A percentile compares a stretch with the other conserved stretches of the same genome.
These are phyloP conservation scores for Conus ventricosus DNA, from an alignment of 1,140 invertebrate genomes.

Conservation along the genomic window DNA sequence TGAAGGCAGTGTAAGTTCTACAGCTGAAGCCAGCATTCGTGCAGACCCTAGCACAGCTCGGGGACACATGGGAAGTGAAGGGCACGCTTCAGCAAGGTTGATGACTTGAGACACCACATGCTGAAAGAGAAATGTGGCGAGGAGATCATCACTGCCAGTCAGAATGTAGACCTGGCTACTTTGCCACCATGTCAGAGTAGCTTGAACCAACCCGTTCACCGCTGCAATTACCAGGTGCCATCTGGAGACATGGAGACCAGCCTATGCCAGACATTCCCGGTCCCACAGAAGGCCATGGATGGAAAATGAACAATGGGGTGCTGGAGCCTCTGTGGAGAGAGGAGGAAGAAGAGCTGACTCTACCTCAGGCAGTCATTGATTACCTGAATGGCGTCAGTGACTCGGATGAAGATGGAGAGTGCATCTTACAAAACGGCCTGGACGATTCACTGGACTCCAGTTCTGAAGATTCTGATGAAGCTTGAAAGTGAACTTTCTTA, in stretches of 20 bases:
- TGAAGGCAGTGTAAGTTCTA: too few relatives aligned
- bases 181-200: neutral
- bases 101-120: constrained; percentile 17
- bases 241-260: neutral
- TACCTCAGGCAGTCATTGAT: neutral
- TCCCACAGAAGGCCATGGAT: neutral
- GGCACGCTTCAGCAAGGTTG: too few relatives aligned
- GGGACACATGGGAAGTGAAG: neutral
- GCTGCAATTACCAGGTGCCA: neutral
- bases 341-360: neutral
- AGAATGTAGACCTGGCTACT: neutral
- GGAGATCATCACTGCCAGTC: neutral
- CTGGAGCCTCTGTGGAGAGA: neutral
- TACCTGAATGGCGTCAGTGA: too few relatives aligned
- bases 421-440: too few relatives aligned
- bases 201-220: neutral
- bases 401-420: too few relatives aligned
- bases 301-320: neutral
- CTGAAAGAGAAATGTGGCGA: neutral
- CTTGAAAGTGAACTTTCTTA: too few relatives aligned
- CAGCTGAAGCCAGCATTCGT: too few relatives aligned
- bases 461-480: too few relatives aligned
- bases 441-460: too few relatives aligned
- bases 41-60: too few relatives aligned
- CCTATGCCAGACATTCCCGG: neutral